Base-by-base conservation (phyloP, 2,113 vertebrate genomes). In the Acrocephalus kingi region DNA sequence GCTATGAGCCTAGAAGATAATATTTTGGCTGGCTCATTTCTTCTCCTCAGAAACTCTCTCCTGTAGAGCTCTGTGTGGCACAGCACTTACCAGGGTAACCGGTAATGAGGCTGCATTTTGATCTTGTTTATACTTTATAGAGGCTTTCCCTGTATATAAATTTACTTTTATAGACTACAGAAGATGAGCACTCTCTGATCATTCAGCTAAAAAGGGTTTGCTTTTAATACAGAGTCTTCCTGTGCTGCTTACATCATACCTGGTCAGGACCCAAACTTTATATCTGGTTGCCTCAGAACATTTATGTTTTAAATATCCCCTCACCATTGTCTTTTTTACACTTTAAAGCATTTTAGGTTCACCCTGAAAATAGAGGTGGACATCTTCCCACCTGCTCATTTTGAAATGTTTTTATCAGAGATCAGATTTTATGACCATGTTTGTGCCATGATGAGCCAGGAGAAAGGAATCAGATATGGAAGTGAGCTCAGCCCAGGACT, bases 11-110 rank as follows among this genome's bases (percentile, higher is more conserved):
- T 79, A 93, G 84, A 89, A 92, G 89, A 94, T 52, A 94, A 48
- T 87, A 93, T 94, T 95, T 96, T 94, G 77, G 74, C 84, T 94
- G 81, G 69, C 78, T 94, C 69, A 46, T 93, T 93, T 87, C 84
- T 93, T 75, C 69, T 92, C n/a, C 76, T 83, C 82, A 83, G 71
- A 93, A 91, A 62, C n/a, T 90, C 62, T 84, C 59, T 87, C 54
- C 58, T 46, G 7, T 88, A 88, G 67, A 83, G 58, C 78, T 91
- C 54, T 85, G 87, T 43, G 49, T 37, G 51, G 78, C 71, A 41
- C 66, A 93, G 31, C 52, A 62, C 86, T 89, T 94, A 87, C 49
- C 28, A 79, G 85, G 66, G 84, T 79, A 94, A 79, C 78, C 1
- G 0, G 81, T 94, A 95, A 95, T 85, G 81, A 97, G 67, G 84